Conservation (phyloP, 2,113 vertebrate species). For the Rhinolophus ferrumequinum region DNA sequence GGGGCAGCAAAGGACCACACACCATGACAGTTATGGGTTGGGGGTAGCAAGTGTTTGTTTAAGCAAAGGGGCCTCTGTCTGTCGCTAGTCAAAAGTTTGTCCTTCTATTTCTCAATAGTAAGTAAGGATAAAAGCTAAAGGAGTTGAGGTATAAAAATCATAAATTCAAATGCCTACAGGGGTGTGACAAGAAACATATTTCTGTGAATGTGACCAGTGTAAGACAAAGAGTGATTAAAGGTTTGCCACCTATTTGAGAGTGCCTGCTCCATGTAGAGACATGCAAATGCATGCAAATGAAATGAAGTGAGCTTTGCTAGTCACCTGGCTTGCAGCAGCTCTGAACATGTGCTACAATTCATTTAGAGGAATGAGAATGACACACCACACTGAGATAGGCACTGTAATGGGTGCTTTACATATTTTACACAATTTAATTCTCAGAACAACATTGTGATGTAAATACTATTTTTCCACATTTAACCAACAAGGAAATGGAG, state of each 20-base stretch:
- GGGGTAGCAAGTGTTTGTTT: neutral
- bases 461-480: neutral
- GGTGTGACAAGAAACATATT: neutral
- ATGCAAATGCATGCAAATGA: neutral
- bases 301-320: neutral
- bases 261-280: neutral
- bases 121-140: neutral
- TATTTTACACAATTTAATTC: neutral
- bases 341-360: neutral
- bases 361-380: neutral
- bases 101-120: neutral
- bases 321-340: neutral
- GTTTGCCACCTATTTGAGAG: neutral
- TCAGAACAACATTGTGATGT: neutral
- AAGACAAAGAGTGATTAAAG: neutral
- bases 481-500: neutral
- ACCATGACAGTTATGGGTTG: neutral
- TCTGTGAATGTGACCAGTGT: neutral
- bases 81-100: neutral
- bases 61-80: neutral
- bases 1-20: slow-evolving; percentile 69
- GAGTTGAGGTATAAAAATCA: neutral
- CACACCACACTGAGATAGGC: neutral
- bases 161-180: neutral
- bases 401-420: neutral